These are phyloP conservation scores for Donacobius atricapilla DNA, from an alignment of 2,113 vertebrate species.

Conservation along the genomic window DNA sequence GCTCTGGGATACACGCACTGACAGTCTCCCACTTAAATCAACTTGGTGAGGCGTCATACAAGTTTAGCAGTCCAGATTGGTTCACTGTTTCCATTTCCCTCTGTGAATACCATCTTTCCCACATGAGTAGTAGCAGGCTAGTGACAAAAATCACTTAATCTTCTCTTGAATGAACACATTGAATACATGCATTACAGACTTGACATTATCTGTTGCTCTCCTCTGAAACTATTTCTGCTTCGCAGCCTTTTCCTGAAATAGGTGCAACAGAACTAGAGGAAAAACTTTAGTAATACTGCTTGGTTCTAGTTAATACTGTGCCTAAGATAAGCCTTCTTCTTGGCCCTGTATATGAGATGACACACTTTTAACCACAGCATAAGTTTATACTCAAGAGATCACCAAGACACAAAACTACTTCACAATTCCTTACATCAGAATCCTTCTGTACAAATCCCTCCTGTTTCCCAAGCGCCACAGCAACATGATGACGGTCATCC, in stretches of 20 bases:
- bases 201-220: not conserved
- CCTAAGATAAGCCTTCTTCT: not conserved
- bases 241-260: not conserved
- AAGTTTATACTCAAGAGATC: not conserved
- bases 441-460: slow-evolving; percentile 35
- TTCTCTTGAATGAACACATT: not conserved
- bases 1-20: not conserved
- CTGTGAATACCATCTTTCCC: not conserved
- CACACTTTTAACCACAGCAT: not conserved
- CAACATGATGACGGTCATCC: slow-evolving; percentile 85
- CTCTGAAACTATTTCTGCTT: not conserved
- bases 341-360: not conserved
- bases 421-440: slow-evolving; percentile 57
- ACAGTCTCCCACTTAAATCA: not conserved
- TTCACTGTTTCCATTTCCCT: not conserved
- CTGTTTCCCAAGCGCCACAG: slow-evolving; percentile 85
- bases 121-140: not conserved
- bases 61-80: not conserved
- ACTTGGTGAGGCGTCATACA: not conserved
- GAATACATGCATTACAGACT: not conserved
- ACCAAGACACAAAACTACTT: not conserved
- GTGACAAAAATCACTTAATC: not conserved
- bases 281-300: not conserved
- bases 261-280: not conserved
- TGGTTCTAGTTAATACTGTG: not conserved